Base-by-base conservation (phyloP, 2,797 vertebrate species). In the Rhyacichthys aspro region DNA sequence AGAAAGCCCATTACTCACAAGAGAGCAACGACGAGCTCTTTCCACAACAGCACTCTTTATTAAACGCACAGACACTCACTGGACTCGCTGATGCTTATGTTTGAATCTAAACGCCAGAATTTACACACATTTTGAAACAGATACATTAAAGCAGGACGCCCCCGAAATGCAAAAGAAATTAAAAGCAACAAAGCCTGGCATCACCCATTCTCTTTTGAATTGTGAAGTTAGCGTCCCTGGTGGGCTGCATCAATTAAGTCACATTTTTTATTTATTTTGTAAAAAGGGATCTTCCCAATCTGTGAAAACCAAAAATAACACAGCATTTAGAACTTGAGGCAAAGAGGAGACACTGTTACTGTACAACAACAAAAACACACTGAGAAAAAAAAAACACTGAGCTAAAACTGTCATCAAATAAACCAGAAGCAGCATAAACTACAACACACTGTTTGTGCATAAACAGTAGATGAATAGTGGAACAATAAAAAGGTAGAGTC, bases 1-100 rank as follows among this genome's bases (percentile, higher is more conserved):
- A 43, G 63, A 55, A 55, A 47, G 57, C n/a, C 16, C 7, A 42
- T 67, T 45, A 63, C 39, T 81, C 76, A 88, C 76, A 32, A 55
- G 49, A 53, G 60, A 78, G 62, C 41, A 57, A 76, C 57, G 50
- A 53, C 62, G 48, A 43, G 58, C 53, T 69, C 48, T 59, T 66
- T 69, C 50, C 55, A 42, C 46, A 61, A 32, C 57, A 62, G 56
- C 17, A 41, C 45, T 50, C n/a, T 66, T 44, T 19, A 65, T 73
- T 52, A 64, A 39, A 63, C 57, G 7, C 2, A 7, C 56, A 36
- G 28, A 33, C 53, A 19, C 9, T 61, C 18, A 7, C 2, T 34
- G 18, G 1, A 23, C 43, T 45, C 63, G 49, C 43, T 36, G 54
- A 12, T 1, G 5, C 48, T 41, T 15, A 16, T 1, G 9, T n/a